Evolutionary conservation across 2,113 vertebrate genomes (phyloP), one percentile per base, ranked within the genome.

Genomic region (Gallinago paraguaiae): DNA sequence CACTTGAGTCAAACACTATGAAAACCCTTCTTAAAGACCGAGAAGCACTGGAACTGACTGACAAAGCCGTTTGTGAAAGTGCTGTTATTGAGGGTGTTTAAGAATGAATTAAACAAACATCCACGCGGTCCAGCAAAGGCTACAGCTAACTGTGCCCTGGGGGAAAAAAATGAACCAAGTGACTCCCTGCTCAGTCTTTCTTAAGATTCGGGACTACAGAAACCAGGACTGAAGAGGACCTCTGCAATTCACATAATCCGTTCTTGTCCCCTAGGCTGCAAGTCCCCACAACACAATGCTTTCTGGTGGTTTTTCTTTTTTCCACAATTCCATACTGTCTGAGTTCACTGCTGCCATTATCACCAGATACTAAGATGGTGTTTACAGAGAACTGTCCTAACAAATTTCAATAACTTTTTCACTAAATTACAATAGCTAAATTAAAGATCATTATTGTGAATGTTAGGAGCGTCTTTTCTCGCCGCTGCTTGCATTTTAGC

Each of bases 371-470:
- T 65, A 53, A 63, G 54, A 23, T 80, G 45, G 60, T 30, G 46
- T 77, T 78, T 86, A 94, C 28, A 68, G 24, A 91, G 45, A 89
- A 86, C 23, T 57, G 50, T 37, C 59, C 59, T n/a, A 81, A 41
- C 4, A 80, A 81, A 91, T 93, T 65, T 59, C 48, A 84, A 74
- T 35, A 89, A 86, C 51, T 70, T 60, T 46, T 69, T 64, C 54
- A 77, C 16, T 61, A 46, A 22, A 25, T 57, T 45, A 91, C 84
- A 94, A 84, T 3, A 74, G 35, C 63, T 72, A 74, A 64, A 77
- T 5, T 61, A 25, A 43, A 92, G 30, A 83, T 57, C 17, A 59
- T 25, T 85, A n/a, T 57, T 70, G 25, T 31, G 28, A 87, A 79
- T 18, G 30, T 53, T 46, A 83, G 39, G 46, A 54, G 7, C 39